phyloP scores from a whole-genome alignment of 2,888 invertebrate species.

The Euplexia lucipara region DNA sequence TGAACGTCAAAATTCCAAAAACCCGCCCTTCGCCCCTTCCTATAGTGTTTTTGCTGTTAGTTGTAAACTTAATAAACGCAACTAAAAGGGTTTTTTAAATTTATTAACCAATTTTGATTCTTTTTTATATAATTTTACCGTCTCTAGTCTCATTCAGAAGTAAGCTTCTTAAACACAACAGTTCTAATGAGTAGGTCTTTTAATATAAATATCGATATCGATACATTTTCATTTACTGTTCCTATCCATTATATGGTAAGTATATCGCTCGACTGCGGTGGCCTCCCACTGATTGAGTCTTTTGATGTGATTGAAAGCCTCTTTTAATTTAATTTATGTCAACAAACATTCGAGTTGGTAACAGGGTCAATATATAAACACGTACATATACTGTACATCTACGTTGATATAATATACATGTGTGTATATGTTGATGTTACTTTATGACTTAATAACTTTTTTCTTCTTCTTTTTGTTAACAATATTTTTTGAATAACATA shows the following conservation, averaged over 20 bases:
- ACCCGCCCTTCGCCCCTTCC: no score
- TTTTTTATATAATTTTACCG: no score
- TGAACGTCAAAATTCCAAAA: no score
- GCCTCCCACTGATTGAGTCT: conserved; percentile 66
- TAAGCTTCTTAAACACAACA: neutral
- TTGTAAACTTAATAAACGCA: no score
- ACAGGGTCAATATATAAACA: conserved; percentile 29
- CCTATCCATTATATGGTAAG: conserved; percentile 36
- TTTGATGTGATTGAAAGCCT: conserved; percentile 64
- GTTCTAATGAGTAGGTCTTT: neutral
- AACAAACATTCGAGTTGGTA: conserved; percentile 46
- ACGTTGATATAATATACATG: neutral
- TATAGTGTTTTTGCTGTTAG: no score
- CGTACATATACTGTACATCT: neutral
- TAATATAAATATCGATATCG: conserved; percentile 6
- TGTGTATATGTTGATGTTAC: neutral
- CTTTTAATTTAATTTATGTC: conserved; percentile 63
- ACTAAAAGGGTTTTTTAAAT: no score
- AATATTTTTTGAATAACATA: no score
- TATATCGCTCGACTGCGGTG: conserved; percentile 53
- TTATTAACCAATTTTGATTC: neutral
- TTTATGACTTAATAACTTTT: neutral
- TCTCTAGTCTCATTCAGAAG: neutral
- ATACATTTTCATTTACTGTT: conserved; percentile 43
- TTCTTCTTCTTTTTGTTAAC: neutral